phyloP scores from a whole-genome alignment of 2,113 vertebrate genomes.

The Neofelis nebulosa region DNA sequence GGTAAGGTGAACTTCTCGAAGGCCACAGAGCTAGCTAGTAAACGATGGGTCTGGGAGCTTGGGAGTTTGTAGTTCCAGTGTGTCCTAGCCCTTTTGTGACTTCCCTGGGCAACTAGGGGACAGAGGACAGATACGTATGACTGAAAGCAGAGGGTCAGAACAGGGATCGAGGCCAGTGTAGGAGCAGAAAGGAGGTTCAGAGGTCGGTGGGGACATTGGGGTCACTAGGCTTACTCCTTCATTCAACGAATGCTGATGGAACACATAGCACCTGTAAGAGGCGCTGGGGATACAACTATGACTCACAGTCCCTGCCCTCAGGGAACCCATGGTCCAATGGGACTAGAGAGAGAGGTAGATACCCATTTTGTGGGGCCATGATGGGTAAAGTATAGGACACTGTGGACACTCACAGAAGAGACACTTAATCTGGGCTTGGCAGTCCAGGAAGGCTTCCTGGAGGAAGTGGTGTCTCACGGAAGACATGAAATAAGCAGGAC shows the following conservation, averaged over 20 bases:
- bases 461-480: neutral
- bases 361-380: neutral
- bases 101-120: neutral
- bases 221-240: neutral
- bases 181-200: neutral
- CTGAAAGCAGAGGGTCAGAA: neutral
- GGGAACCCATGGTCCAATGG: too few relatives aligned
- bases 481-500: neutral
- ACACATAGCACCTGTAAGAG: neutral
- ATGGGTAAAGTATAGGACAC: neutral
- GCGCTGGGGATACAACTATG: neutral
- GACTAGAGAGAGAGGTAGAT: neutral
- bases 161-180: neutral
- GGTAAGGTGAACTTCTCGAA: neutral
- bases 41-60: neutral
- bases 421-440: neutral
- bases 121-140: neutral
- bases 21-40: neutral
- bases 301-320: neutral
- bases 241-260: neutral
- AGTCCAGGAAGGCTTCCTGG: constrained; percentile 20
- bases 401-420: neutral
- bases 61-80: neutral
- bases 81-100: neutral
- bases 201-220: neutral